phyloP scores from a whole-genome alignment of 2,888 invertebrate genomes.

The Heliconius ethilla region DNA sequence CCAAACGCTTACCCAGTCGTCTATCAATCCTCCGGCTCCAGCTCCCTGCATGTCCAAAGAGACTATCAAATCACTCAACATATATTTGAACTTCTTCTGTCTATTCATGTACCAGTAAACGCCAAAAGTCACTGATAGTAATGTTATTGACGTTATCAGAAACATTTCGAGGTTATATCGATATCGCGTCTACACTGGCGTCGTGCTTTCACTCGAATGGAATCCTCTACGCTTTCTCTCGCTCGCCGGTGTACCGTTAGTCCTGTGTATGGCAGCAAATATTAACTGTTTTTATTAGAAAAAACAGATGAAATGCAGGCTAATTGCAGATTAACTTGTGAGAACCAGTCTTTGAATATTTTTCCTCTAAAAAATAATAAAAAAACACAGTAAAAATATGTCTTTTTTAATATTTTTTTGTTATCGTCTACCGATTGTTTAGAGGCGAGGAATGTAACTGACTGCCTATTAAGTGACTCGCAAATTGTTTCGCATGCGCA shows the following conservation, averaged over 20 bases:
- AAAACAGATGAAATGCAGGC: constrained; percentile 15
- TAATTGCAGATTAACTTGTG: constrained; percentile 5
- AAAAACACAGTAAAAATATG: neutral
- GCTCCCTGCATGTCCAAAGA: constrained; percentile 82
- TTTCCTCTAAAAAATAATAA: neutral
- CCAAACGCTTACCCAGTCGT: constrained; percentile 81
- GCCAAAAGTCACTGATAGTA: constrained; percentile 58
- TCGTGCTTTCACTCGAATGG: constrained; percentile 72
- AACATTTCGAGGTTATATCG: constrained; percentile 62
- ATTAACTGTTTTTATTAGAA: constrained; percentile 44
- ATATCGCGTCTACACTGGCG: constrained; percentile 65
- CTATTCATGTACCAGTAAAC: constrained; percentile 77
- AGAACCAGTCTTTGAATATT: neutral
- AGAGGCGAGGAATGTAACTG: constrained; percentile 39
- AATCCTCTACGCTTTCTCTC: constrained; percentile 77
- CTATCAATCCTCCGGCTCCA: constrained; percentile 81
- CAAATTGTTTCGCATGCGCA: constrained; percentile 42
- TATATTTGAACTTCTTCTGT: constrained; percentile 78
- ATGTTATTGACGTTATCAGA: constrained; percentile 56
- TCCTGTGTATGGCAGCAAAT: constrained; percentile 48
- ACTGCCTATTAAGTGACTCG: constrained; percentile 29
- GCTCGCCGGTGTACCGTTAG: constrained; percentile 69
- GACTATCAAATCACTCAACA: constrained; percentile 79
- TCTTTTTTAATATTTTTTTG: constrained; percentile 8
- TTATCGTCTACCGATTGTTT: neutral